phyloP scores from a whole-genome alignment of 2,797 vertebrate species.

The Borostomias antarcticus region DNA sequence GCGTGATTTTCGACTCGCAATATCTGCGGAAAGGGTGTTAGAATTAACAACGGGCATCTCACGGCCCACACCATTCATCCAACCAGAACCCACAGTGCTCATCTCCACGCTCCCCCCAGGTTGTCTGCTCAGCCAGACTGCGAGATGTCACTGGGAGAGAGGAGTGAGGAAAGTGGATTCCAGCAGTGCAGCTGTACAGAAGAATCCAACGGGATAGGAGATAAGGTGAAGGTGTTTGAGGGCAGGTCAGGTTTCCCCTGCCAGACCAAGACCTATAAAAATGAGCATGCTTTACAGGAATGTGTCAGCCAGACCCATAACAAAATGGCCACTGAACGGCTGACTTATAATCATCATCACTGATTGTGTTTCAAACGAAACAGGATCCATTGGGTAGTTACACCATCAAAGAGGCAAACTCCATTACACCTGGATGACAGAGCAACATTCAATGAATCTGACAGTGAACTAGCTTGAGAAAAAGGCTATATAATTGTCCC shows the following conservation, averaged over 20 bases:
- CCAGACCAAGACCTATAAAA: slow-evolving; percentile 28
- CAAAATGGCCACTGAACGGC: slow-evolving; percentile 2
- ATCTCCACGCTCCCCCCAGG: slow-evolving; percentile 3
- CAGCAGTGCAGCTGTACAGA: slow-evolving; percentile 25
- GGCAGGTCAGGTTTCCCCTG: slow-evolving; percentile 31
- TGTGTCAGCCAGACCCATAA: background rate
- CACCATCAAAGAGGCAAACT: background rate
- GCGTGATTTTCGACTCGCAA: background rate
- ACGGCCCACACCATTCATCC: background rate
- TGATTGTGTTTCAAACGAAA: background rate
- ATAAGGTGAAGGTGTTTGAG: slow-evolving; percentile 30
- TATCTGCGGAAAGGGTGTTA: background rate
- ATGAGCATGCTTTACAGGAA: slow-evolving; percentile 2
- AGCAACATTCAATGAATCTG: background rate
- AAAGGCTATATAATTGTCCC: slow-evolving; percentile 21
- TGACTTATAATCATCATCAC: slow-evolving; percentile 4
- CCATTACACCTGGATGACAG: slow-evolving; percentile 1
- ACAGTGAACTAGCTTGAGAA: background rate
- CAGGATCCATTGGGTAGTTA: background rate
- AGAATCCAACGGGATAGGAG: slow-evolving; percentile 22
- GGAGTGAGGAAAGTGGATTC: slow-evolving; percentile 24
- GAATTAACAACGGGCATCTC: background rate
- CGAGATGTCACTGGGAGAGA: slow-evolving; percentile 10
- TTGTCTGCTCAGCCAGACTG: background rate
- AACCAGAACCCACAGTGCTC: background rate